Base-by-base conservation (phyloP, 2,888 invertebrate species). In the Leptinotarsa rubiginosa region DNA sequence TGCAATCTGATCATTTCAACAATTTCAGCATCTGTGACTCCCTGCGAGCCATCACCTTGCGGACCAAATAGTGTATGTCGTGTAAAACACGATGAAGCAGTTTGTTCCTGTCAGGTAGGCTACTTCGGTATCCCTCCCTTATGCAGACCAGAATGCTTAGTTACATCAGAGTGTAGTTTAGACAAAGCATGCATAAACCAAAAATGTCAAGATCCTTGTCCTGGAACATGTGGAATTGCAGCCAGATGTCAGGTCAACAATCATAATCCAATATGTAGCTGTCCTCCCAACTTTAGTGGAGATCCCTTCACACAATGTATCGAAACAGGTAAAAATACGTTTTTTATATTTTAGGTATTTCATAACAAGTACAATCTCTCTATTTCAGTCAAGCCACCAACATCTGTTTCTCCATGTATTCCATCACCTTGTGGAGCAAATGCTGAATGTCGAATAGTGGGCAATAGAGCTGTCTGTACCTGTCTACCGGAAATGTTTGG, bases 401-500 rank as follows among this genome's bases (percentile, higher is more conserved):
- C 85, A 65, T 89, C 90, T 5, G 80, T 82, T 67, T 91, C 92
- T 81, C 93, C 93, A 15, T 96, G 96, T 85, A 89, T 92, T 62
- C 95, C 93, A 69, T 92, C 92, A 50, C 93, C 93, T 0, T 94
- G 94, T 81, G 94, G 94, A 2, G 88, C 92, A 0, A 92, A 93
- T 80, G 90, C 93, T 0, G 92, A 93, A 78, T 94, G 94, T 81
- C 90, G 92, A 41, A 89, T 90, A 1, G 87, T 90, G 47, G 92
- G 92, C 77, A 89, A 89, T 65, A 90, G 93, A 74, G 92, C 94
- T 0, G 92, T 93, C 0, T 95, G 95, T 84, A 91, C 92, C 0
- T 95, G 95, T 82, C 89, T 93, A 74, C 89, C 91, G 7, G 93
- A 93, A 49, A 94, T 93, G 89, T 89, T 93, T n/a, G 95, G 94